Percentiles rank a stretch among this genome's conserved stretches.
Conservation (phyloP, 2,797 vertebrate species). For the Novumbra hubbsi region DNA sequence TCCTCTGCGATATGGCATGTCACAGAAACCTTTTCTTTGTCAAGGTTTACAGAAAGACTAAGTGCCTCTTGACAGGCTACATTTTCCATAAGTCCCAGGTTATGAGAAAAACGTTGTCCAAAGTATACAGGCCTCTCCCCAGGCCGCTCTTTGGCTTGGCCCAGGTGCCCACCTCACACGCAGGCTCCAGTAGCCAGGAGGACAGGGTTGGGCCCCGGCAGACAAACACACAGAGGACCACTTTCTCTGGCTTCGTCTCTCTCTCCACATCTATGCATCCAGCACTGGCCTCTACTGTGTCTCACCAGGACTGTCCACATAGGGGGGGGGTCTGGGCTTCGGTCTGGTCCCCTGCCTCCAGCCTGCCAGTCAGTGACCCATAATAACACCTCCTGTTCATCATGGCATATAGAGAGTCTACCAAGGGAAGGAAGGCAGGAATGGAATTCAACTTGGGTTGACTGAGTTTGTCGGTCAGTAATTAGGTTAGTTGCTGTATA, state of each 20-base stretch:
- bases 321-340: slow-evolving; percentile 39
- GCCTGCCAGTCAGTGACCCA: slow-evolving; percentile 49
- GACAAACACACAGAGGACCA: slow-evolving; percentile 69
- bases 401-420: slow-evolving; percentile 37
- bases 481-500: slow-evolving; percentile 32
- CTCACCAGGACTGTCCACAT: slow-evolving; percentile 49
- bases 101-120: slow-evolving; percentile 48
- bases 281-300: slow-evolving; percentile 64
- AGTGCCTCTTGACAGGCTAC: slow-evolving; percentile 49
- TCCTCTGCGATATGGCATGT: slow-evolving; percentile 25
- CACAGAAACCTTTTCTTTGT: slow-evolving; percentile 46
- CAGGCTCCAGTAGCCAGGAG: slow-evolving; percentile 45
- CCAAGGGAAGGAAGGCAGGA: slow-evolving; percentile 47
- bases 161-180: slow-evolving; percentile 51
- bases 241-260: slow-evolving; percentile 59
- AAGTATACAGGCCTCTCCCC: slow-evolving; percentile 59
- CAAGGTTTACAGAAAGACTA: slow-evolving; percentile 49
- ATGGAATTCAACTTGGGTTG: slow-evolving; percentile 48
- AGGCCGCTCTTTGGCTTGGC: slow-evolving; percentile 70
- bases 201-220: slow-evolving; percentile 33
- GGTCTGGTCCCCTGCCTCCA: slow-evolving; percentile 51
- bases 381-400: slow-evolving; percentile 65
- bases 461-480: slow-evolving; percentile 60
- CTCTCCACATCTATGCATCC: slow-evolving; percentile 44
- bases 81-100: slow-evolving; percentile 52